A percentile compares a stretch with the other conserved stretches of the same genome.
These are phyloP conservation scores for Benitochromis conjunctus DNA, from an alignment of 2,113 vertebrate genomes.

Conservation along the genomic window DNA sequence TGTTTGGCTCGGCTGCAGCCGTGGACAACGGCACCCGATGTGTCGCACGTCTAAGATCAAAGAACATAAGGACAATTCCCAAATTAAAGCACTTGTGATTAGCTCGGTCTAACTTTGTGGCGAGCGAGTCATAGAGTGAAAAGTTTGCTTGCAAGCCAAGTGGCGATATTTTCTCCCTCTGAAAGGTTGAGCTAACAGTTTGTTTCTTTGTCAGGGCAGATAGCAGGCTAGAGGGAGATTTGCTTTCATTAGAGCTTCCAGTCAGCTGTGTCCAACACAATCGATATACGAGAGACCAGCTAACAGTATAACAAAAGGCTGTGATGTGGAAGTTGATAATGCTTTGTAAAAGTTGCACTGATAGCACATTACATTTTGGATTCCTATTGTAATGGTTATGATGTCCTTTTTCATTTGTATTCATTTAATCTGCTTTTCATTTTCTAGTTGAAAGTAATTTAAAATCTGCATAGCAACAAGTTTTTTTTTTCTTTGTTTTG, in stretches of 20 bases:
- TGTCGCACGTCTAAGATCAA: neutral
- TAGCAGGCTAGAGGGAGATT: slow-evolving; percentile 40
- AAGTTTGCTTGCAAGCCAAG: slow-evolving; percentile 1
- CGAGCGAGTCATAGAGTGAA: neutral
- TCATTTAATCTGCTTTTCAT: neutral
- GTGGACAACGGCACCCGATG: neutral
- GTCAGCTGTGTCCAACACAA: slow-evolving; percentile 29
- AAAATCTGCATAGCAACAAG: neutral
- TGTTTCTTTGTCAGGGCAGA: slow-evolving; percentile 10
- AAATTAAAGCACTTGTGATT: neutral
- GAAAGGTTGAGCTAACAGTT: slow-evolving; percentile 21
- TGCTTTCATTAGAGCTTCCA: slow-evolving; percentile 37
- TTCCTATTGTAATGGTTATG: neutral
- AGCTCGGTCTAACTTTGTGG: neutral
- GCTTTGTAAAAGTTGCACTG: neutral
- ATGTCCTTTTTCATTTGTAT: neutral
- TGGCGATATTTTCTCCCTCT: neutral
- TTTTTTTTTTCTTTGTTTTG: neutral
- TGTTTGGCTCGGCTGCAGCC: neutral
- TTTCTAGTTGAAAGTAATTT: neutral
- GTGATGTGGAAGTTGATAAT: neutral
- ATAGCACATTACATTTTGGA: neutral
- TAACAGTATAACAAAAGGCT: neutral
- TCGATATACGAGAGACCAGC: slow-evolving; percentile 8
- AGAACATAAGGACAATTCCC: slow-evolving; percentile 5